These are phyloP conservation scores for Diadumene lineata DNA, from an alignment of 92 coral and sea anemone genomes.

Conservation along the genomic window DNA sequence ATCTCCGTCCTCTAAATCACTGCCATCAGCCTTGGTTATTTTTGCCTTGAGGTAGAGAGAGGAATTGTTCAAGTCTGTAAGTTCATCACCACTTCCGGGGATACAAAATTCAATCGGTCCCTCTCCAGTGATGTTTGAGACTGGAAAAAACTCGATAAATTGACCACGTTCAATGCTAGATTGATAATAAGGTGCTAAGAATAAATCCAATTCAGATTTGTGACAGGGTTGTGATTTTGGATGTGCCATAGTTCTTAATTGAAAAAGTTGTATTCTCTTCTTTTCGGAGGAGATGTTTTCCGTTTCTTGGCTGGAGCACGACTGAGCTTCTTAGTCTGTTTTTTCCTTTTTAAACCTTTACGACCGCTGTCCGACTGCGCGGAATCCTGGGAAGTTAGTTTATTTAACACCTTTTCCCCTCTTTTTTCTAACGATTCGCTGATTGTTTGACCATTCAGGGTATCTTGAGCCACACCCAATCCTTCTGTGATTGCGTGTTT, in stretches of 20 bases:
- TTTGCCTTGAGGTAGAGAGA: conserved; percentile 40
- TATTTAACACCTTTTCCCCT: not conserved
- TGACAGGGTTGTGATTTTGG: conserved; percentile 27
- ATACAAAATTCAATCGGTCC: conserved; percentile 56
- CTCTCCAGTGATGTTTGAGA: conserved; percentile 37
- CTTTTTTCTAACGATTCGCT: not conserved
- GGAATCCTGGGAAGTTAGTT: conserved; percentile 20
- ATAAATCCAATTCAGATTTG: conserved; percentile 42
- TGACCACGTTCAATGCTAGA: conserved; percentile 25
- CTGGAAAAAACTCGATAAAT: conserved; percentile 42
- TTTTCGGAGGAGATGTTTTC: conserved; percentile 23
- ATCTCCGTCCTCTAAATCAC: not conserved
- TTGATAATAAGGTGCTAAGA: conserved; percentile 33
- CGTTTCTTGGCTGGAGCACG: conserved; percentile 23
- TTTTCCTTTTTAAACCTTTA: conserved; percentile 37
- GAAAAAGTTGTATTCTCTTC: not conserved
- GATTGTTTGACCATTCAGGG: not conserved
- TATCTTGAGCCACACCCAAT: conserved; percentile 24
- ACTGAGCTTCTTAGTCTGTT: conserved; percentile 11
- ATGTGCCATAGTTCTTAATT: not conserved
- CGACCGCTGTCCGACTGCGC: conserved; percentile 13
- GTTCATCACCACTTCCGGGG: conserved; percentile 44
- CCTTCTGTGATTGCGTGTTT: conserved; percentile 15
- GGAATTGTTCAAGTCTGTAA: conserved; percentile 37
- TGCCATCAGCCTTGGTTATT: conserved; percentile 38